These are phyloP conservation scores for Apogon hyalosoma DNA, from an alignment of 2,797 vertebrate genomes.

Conservation along the genomic window DNA sequence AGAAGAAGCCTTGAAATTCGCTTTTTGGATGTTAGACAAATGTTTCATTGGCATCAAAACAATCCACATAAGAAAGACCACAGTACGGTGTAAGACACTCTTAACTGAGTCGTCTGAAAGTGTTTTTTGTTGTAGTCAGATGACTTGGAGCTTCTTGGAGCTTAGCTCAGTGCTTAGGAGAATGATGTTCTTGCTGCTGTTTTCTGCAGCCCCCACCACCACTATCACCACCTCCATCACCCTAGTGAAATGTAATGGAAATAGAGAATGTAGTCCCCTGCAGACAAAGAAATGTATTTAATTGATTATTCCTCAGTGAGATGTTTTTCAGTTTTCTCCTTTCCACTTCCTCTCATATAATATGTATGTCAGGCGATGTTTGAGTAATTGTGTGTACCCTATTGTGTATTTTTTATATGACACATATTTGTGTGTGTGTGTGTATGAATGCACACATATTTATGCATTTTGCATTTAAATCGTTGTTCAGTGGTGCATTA, in stretches of 20 bases:
- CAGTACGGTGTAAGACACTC: background rate
- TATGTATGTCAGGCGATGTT: constrained; percentile 3
- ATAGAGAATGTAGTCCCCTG: constrained; percentile 33
- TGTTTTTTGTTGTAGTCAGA: constrained; percentile 35
- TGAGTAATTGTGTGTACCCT: constrained; percentile 23
- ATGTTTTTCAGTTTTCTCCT: constrained; percentile 31
- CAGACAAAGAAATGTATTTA: constrained; percentile 60
- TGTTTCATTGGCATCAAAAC: constrained; percentile 38
- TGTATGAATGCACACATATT: background rate
- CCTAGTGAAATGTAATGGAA: constrained; percentile 43
- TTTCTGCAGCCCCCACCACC: constrained; percentile 12
- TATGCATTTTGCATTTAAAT: constrained; percentile 47
- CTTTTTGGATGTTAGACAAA: constrained; percentile 35
- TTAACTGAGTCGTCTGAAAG: constrained; percentile 8
- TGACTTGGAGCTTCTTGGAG: constrained; percentile 35
- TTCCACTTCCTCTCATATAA: constrained; percentile 12
- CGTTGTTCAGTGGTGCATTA: constrained; percentile 8
- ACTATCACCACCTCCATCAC: constrained; percentile 1
- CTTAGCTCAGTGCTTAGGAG: constrained; percentile 44
- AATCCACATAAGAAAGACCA: background rate
- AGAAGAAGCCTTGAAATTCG: constrained; percentile 31
- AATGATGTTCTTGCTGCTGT: constrained; percentile 42
- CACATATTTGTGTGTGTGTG: background rate
- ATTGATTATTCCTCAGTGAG: constrained; percentile 57
- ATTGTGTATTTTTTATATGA: constrained; percentile 16